Evolutionary conservation across 2,888 invertebrate genomes (phyloP), one percentile per base, ranked within the genome.

Genomic region (Molorchus minor): DNA sequence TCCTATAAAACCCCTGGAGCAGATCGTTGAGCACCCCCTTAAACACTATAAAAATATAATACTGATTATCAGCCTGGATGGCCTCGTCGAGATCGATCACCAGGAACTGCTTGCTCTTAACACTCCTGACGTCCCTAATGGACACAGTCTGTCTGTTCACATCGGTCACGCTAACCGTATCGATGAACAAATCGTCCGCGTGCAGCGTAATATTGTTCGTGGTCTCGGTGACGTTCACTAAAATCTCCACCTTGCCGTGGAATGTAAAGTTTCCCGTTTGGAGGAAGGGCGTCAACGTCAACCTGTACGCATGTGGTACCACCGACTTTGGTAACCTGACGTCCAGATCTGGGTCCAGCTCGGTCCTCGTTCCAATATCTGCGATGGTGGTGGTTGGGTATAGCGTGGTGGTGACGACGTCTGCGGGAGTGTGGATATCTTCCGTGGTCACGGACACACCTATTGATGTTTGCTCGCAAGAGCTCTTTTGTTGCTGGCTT

Each of bases 1-100:
- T 93, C 69, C 92, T 84, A 75, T 93, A 94, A 79, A 94, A 93
- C 38, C 93, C 94, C 71, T 89, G 87, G 29, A 93, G 81, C 65
- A 88, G 84, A 74, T 93, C 91, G 72, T 89, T 90, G 47, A 94
- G 81, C 58, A 86, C 82, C 0, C 93, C 94, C 3, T 83, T 82
- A 74, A 88, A 95, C 44, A 85, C 85, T 61, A 94, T 87, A 65
- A 85, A 82, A 63, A 95, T 76, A 47, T 85, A 79, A 77, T 93
- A 94, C 62, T 85, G 84, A 41, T 82, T 80, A 10, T 87, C 88
- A 10, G 79, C 81, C 64, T 81, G 80, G 60, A 94, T 77, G 17
- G 81, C 78, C 46, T 86, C 84, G 19, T 83, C 82, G 65, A 91
- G 79, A 56, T 84, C 82, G 58, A 94, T 80, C 25, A 91, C 85